A percentile compares a stretch with the other conserved stretches of the same genome.
These are phyloP conservation scores for Laterallus jamaicensis DNA, from an alignment of 2,113 vertebrate genomes.

Conservation along the genomic window DNA sequence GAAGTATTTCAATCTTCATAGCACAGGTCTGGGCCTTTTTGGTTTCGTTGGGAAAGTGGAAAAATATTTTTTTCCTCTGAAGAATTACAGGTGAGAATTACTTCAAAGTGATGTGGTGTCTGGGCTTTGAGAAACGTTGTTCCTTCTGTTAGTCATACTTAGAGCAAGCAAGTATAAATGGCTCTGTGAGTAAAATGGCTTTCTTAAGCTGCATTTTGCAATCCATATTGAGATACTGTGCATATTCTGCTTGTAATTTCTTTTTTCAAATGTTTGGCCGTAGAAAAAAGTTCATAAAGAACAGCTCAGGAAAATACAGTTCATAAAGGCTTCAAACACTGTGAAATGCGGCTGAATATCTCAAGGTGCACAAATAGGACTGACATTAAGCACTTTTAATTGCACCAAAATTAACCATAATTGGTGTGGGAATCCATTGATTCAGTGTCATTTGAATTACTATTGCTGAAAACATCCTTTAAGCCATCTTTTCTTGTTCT, in stretches of 20 bases:
- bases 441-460: constrained; percentile 32
- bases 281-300: constrained; percentile 10
- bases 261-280: constrained; percentile 41
- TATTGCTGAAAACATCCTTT: constrained; percentile 16
- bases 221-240: neutral
- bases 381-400: neutral
- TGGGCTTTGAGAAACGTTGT: neutral
- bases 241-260: constrained; percentile 37
- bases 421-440: neutral
- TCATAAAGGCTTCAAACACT: neutral
- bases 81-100: neutral
- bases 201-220: constrained; percentile 57
- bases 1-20: neutral
- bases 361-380: neutral
- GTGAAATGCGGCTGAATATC: neutral
- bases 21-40: neutral
- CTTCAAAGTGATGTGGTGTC: neutral
- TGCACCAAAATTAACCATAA: neutral
- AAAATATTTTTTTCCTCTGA: neutral
- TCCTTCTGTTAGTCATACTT: neutral
- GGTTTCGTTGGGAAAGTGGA: neutral
- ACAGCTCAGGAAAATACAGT: neutral
- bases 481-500: neutral
- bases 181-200: constrained; percentile 1
- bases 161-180: constrained; percentile 36